Conservation (phyloP, 2,888 invertebrate genomes). For the Amaurobius ferox region DNA sequence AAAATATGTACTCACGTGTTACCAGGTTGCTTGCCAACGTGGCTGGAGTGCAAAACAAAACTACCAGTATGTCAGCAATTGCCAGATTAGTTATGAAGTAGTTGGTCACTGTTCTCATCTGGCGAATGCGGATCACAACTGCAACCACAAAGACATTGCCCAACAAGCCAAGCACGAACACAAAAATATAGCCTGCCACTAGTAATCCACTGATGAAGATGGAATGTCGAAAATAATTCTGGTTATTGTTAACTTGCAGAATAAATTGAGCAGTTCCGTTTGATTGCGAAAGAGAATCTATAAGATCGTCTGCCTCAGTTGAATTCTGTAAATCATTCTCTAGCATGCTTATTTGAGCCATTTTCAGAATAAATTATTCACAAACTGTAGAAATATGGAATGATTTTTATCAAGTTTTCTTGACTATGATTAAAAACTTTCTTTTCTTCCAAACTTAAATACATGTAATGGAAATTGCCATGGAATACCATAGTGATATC, state of each 20-base stretch:
- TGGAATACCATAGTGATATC: too few relatives aligned
- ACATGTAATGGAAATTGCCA: too few relatives aligned
- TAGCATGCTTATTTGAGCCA: too few relatives aligned
- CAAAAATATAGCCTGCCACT: conserved; percentile 25
- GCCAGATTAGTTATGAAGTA: conserved; percentile 86
- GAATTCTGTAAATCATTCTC: too few relatives aligned
- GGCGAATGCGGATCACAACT: conserved; percentile 2
- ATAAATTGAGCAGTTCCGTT: conserved; percentile 14
- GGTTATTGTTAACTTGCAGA: not conserved
- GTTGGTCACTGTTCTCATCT: conserved; percentile 39
- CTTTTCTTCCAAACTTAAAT: too few relatives aligned
- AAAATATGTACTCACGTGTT: conserved; percentile 94
- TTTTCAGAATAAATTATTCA: too few relatives aligned
- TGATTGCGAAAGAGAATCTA: too few relatives aligned
- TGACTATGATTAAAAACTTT: too few relatives aligned
- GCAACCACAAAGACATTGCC: conserved; percentile 36
- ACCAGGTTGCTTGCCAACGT: conserved; percentile 95
- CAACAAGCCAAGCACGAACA: conserved; percentile 33
- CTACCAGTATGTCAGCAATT: conserved; percentile 93
- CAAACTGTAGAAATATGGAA: too few relatives aligned
- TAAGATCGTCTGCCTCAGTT: too few relatives aligned
- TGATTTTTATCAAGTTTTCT: too few relatives aligned
- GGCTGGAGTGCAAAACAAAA: conserved; percentile 94
- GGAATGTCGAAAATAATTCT: conserved; percentile 17
- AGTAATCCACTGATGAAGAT: conserved; percentile 17